These are phyloP conservation scores for Epizoanthus stellaris DNA, from an alignment of 92 coral and sea anemone genomes.

Conservation along the genomic window DNA sequence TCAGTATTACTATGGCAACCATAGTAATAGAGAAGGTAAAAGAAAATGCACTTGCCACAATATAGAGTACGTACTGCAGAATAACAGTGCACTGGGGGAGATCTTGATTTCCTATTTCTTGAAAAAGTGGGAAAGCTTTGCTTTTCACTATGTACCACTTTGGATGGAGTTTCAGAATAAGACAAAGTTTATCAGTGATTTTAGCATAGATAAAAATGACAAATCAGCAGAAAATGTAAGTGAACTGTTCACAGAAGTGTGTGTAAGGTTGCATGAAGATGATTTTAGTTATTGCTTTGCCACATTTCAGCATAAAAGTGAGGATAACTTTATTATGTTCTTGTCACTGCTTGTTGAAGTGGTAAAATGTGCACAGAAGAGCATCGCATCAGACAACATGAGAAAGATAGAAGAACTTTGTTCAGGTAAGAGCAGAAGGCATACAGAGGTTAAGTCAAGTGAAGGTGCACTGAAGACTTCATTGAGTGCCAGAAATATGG, in stretches of 20 bases:
- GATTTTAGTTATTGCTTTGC: not conserved
- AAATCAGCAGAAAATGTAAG: not conserved
- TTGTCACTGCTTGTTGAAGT: slow-evolving; percentile 20
- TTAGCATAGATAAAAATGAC: not conserved
- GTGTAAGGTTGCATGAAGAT: not conserved
- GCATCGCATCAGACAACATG: not conserved
- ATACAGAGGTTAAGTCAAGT: not conserved
- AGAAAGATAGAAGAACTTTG: not conserved
- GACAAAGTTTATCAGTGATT: not conserved
- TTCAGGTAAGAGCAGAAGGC: not conserved
- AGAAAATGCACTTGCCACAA: not conserved
- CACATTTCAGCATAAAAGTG: not conserved
- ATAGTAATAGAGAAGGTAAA: not conserved
- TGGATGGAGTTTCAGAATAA: slow-evolving; percentile 18
- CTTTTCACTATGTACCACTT: not conserved
- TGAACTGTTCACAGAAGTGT: not conserved
- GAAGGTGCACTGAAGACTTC: not conserved
- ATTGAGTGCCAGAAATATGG: not conserved
- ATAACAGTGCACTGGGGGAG: not conserved
- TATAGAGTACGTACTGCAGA: not conserved
- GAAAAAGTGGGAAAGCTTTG: slow-evolving; percentile 2
- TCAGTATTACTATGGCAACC: slow-evolving; percentile 6
- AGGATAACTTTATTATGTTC: not conserved
- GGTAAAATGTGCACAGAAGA: not conserved
- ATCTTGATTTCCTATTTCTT: slow-evolving; percentile 24